Evolutionary conservation across 2,888 invertebrate species (phyloP).

Genomic region (Drosophila mettleri): DNA sequence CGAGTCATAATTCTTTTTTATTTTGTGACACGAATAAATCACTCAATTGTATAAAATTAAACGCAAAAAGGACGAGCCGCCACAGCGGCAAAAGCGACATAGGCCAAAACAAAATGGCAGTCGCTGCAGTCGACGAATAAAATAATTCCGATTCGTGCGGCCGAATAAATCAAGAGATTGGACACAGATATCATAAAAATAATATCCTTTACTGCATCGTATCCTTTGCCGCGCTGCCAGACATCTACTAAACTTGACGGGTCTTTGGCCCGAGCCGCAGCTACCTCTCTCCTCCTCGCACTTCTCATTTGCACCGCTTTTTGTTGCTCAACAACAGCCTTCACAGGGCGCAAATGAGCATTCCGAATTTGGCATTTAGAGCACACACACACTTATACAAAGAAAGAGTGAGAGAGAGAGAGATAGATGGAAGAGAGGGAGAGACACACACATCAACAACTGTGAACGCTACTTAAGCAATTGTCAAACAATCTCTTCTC

Average conservation of each 20-base stretch:
- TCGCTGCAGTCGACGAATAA: constrained; percentile 55
- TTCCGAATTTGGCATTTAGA: constrained; percentile 45
- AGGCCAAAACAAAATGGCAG: constrained; percentile 74
- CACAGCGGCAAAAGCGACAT: constrained; percentile 37
- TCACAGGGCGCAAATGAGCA: constrained; percentile 59
- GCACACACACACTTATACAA: constrained; percentile 25
- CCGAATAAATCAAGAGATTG: constrained; percentile 85
- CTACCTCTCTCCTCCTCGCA: constrained; percentile 6
- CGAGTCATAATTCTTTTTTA: constrained; percentile 83
- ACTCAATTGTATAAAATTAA: constrained; percentile 84
- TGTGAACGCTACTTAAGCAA: constrained; percentile 40
- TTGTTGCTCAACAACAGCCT: constrained; percentile 30
- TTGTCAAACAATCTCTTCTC: constrained; percentile 19
- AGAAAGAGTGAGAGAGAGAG: constrained; percentile 5
- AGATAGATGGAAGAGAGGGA: background rate
- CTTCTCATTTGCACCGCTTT: constrained; percentile 49
- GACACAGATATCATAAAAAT: constrained; percentile 85
- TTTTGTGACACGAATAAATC: constrained; percentile 84
- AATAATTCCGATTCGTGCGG: constrained; percentile 83
- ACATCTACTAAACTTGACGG: constrained; percentile 52
- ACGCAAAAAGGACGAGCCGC: constrained; percentile 67
- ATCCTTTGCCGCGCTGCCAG: constrained; percentile 51
- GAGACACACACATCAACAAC: constrained; percentile 12
- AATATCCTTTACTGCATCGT: constrained; percentile 74
- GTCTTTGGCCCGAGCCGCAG: constrained; percentile 26